Conservation (phyloP, 2,888 invertebrate genomes). For the Germaria angustata region DNA sequence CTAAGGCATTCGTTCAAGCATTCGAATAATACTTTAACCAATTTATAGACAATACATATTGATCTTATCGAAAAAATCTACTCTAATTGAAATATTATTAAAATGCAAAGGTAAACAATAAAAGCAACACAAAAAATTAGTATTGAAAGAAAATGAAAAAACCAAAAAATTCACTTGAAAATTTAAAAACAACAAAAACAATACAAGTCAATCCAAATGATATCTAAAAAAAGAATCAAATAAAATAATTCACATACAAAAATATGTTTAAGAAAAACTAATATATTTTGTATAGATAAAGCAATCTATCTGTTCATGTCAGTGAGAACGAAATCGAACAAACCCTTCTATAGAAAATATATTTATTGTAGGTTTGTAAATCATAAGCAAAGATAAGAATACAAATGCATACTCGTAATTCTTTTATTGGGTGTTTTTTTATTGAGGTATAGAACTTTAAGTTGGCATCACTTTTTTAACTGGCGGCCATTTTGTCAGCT, state of each 20-base stretch:
- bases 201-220: neutral
- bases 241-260: neutral
- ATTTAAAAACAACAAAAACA: neutral
- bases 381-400: slow-evolving; percentile 1
- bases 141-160: neutral
- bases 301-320: neutral
- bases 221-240: neutral
- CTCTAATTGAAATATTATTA: slow-evolving; percentile 1
- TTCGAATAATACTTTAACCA: neutral
- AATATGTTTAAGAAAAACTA: neutral
- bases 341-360: neutral
- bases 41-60: neutral
- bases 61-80: neutral
- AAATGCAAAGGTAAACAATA: neutral
- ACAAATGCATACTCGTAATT: no score
- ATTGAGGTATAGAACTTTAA: no score
- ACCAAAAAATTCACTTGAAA: slow-evolving; percentile 1
- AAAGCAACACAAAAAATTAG: neutral
- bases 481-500: no score
- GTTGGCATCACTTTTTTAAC: no score
- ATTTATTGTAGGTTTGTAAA: neutral
- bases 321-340: neutral
- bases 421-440: no score
- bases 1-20: neutral
- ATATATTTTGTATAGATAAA: neutral